Conservation (phyloP, 2,797 vertebrate species). For the Liasis olivaceus region DNA sequence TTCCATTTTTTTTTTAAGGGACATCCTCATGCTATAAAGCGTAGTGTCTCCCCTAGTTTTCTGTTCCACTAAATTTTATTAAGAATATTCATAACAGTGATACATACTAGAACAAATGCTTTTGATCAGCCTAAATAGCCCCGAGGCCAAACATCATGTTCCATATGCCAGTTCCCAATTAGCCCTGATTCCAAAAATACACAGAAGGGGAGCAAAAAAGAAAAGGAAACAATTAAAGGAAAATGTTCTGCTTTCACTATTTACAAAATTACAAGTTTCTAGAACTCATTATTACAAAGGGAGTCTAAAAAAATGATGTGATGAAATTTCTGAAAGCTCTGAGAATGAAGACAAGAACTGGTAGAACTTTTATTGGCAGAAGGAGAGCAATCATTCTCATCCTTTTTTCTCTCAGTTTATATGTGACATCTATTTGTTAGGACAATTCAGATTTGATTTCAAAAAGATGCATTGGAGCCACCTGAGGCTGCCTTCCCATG, state of each 20-base stretch:
- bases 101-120: slow-evolving; percentile 24
- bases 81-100: slow-evolving; percentile 27
- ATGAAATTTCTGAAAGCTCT: background rate
- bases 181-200: slow-evolving; percentile 26
- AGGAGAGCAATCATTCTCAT: background rate
- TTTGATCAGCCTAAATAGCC: slow-evolving; percentile 37
- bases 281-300: background rate
- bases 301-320: background rate
- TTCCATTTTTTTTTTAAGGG: background rate
- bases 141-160: slow-evolving; percentile 27
- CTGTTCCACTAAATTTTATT: slow-evolving; percentile 21
- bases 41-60: background rate
- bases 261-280: slow-evolving; percentile 3
- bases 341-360: background rate
- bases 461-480: background rate
- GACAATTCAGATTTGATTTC: background rate
- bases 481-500: background rate
- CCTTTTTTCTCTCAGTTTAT: background rate
- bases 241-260: background rate
- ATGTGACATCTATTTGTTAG: background rate
- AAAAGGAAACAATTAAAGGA: slow-evolving; percentile 2
- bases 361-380: background rate
- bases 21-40: background rate
- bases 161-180: slow-evolving; percentile 31
- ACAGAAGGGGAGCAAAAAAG: background rate